phyloP scores from a whole-genome alignment of 2,888 invertebrate genomes.

The Folsomia manolachei region DNA sequence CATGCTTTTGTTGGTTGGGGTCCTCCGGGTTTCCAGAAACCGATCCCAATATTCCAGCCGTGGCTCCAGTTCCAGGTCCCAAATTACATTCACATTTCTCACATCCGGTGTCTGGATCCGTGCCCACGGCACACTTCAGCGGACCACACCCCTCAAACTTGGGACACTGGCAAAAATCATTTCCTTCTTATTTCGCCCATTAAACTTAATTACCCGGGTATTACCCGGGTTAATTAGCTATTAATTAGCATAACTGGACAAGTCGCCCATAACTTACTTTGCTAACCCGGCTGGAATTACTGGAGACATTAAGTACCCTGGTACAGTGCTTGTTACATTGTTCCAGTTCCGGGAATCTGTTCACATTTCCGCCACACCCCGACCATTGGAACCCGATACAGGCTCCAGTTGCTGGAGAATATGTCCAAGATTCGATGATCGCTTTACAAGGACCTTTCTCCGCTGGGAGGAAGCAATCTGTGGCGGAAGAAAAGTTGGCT shows the following conservation, averaged over 20 bases:
- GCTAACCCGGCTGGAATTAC: too few species aligned
- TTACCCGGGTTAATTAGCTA: too few species aligned
- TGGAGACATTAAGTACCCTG: too few species aligned
- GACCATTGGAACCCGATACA: conserved; percentile 55
- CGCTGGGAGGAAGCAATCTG: conserved; percentile 47
- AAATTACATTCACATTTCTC: conserved; percentile 46
- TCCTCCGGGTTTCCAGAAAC: conserved; percentile 37
- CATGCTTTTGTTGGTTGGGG: neutral
- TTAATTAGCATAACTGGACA: too few species aligned
- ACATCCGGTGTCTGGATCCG: conserved; percentile 45
- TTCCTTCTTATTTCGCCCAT: neutral
- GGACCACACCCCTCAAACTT: conserved; percentile 47
- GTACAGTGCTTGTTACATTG: conserved; percentile 37
- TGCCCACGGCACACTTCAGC: conserved; percentile 45
- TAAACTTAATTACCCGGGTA: too few species aligned
- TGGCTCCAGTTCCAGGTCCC: conserved; percentile 16
- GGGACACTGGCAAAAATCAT: conserved; percentile 37
- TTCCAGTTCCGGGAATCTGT: conserved; percentile 41
- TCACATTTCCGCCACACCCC: conserved; percentile 52
- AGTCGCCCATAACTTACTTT: too few species aligned
- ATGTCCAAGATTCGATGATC: conserved; percentile 53
- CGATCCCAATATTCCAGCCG: conserved; percentile 28
- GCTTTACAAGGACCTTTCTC: conserved; percentile 50
- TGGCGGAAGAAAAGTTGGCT: conserved; percentile 44
- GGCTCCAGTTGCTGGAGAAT: conserved; percentile 52